Base-by-base conservation (phyloP, 2,888 invertebrate species). In the Nomada fabriciana region DNA sequence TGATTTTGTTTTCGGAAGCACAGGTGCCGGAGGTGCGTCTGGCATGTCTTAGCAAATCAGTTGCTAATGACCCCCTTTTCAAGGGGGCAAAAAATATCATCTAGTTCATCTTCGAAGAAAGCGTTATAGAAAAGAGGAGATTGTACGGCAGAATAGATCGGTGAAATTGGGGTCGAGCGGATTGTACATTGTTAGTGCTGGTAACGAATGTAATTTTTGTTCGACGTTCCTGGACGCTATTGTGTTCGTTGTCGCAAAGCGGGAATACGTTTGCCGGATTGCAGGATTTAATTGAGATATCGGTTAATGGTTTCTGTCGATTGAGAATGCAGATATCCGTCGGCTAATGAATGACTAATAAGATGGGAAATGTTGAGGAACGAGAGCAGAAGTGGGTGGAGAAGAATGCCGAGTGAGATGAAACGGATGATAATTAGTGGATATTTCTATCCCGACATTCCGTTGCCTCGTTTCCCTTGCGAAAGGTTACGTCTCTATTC, bases 401-500 rank as follows among this genome's bases (percentile, higher is more conserved):
- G 69, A 74, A 57, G 23, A n/a, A 68, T 10, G 42, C 64, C 42
- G 25, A 72, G 42, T 20, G 53, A 80, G 65, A 63, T 65, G 70
- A 75, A 79, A 75, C 60, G 77, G 86, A 88, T 73, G 86, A 29
- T 75, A 83, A 86, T 80, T 77, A 72, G 81, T 59, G 60, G 63
- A 73, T 73, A 36, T 79, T 70, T 61, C 20, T 3, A 29, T 53
- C 18, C 64, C 61, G 36, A 42, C 18, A 55, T 76, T 79, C 36
- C 36, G 36, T 59, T 63, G 42, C 63, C 43, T 53, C 42, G 29
- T 83, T 72, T 72, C 64, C 75, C 82, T 73, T 73, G 88, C 79
- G 76, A 86, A 86, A 79, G 78, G 71, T 80, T 64, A 81, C 83
- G 42, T 83, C 88, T 88, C 83, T 82, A 88, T 88, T 73, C 50